These are phyloP conservation scores for Cotesia vestalis DNA, from an alignment of 1,140 invertebrate genomes.

Conservation along the genomic window DNA sequence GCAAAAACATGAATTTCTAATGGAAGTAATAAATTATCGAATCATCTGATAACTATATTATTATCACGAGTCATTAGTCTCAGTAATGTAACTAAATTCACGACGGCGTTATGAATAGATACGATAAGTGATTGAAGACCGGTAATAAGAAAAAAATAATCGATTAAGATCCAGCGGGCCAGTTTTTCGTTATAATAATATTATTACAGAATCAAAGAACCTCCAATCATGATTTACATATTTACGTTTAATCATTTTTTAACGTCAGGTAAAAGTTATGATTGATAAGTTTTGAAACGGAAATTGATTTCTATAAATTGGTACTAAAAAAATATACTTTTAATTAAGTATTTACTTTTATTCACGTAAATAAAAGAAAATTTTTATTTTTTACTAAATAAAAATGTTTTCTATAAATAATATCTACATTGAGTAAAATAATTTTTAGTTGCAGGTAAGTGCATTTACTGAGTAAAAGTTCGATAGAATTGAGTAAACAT, in stretches of 20 bases:
- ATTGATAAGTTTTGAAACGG: too few relatives aligned
- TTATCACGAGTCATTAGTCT: slow-evolving; percentile 29
- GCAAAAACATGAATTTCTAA: too few relatives aligned
- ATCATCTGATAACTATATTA: neutral
- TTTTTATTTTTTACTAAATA: too few relatives aligned
- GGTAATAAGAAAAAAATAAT: slow-evolving; percentile 17
- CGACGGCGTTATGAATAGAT: too few relatives aligned
- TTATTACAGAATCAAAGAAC: slow-evolving; percentile 46
- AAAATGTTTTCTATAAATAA: neutral
- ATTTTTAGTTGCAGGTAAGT: neutral
- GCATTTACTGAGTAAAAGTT: neutral
- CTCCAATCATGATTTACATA: slow-evolving; percentile 29
- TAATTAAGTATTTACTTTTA: too few relatives aligned
- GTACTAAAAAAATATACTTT: too few relatives aligned
- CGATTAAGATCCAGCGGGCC: slow-evolving; percentile 49
- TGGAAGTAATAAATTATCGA: neutral
- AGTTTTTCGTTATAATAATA: slow-evolving; percentile 52
- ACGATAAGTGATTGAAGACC: neutral
- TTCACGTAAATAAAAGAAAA: too few relatives aligned
- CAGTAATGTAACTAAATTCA: slow-evolving; percentile 7
- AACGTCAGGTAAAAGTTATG: neutral
- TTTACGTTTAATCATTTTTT: slow-evolving; percentile 23
- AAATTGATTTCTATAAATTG: too few relatives aligned
- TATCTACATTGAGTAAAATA: neutral
- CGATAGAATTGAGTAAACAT: slow-evolving; percentile 3